Base-by-base conservation (phyloP, 2,113 vertebrate genomes). In the Lota lota region DNA sequence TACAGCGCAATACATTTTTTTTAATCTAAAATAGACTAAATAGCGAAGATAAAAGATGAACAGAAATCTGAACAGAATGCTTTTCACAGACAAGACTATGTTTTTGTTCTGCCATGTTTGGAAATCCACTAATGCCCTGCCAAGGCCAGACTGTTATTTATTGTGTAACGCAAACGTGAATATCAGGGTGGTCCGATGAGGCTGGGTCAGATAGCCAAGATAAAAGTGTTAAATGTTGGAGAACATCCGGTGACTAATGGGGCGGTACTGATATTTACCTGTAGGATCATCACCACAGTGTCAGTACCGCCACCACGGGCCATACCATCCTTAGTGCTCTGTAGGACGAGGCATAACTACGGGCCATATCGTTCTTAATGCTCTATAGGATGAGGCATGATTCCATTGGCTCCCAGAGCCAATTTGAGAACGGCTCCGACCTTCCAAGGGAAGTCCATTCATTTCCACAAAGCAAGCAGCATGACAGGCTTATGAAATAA, bases 401-500 rank as follows among this genome's bases (percentile, higher is more conserved):
- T 67, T 64, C 78, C 68, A 72, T 72, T 69, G 73, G 64, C 76
- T 85, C 17, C 69, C 76, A 70, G 73, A 81, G 80, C 79, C 77
- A 80, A 75, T 88, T 81, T 66, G 65, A 80, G 83, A 85, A 83
- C 71, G 79, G 63, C 66, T 75, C 66, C 74, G 68, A 73, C 78
- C 66, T 66, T 73, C 66, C 68, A 19, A 5, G 36, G 63, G 63
- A 67, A 75, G 68, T 72, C 70, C 68, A 88, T 90, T 82, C 79
- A 83, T 87, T 86, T 81, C 61, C 70, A 75, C 83, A 75, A 81
- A 73, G 79, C 79, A 86, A 82, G 79, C 82, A 83, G 84, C 72
- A 59, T 47, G 79, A 79, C 84, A 80, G 78, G 79, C 83, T 85
- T 80, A 82, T 87, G 81, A 84, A 79, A 88, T 76, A 81, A 75